Evolutionary conservation across 2,888 invertebrate species (phyloP), one percentile per base, ranked within the genome.

Genomic region (Stomorhina lunata): DNA sequence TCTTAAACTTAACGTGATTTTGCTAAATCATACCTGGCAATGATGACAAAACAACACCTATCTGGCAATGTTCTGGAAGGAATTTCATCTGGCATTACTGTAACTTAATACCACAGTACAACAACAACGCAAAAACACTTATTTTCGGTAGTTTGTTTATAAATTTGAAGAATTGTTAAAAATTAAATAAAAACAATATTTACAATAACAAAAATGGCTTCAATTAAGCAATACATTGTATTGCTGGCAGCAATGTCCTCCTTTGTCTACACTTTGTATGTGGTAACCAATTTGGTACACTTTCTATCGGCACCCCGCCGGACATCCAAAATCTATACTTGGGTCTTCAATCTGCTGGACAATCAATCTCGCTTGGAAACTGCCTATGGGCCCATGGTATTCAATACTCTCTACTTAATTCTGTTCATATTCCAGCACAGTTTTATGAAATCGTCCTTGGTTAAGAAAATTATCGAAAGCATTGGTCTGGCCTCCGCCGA

Each of bases 401-500:
- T 90, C 20, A 91, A 94, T 84, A 92, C 92, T 43, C 87, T 90
- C 9, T 91, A 93, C 22, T 80, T 94, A 40, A 91, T 92, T 79
- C 84, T 90, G 6, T 94, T 94, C 86, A 92, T 93, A 77, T 87
- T 93, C 4, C 93, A 93, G 87, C 94, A 94, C 85, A 93, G 93
- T 22, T 86, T 92, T 34, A 92, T 94, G 91, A 92, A 93, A 71
- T 91, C 91, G 57, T 88, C 89, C 1, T 79, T 88, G 32, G 85
- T 92, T 1, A 94, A 93, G 87, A 87, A 90, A 57, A 81, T 92
- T 22, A 88, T 93, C 78, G 81, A 88, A 57, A 91, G 89, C 59
- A 84, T 92, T 27, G 88, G 91, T 0, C 86, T 93, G 27, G 88
- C 91, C 66, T 90, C 90, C 43, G 88, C 91, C 1, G 92, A 92